Percentiles rank a stretch among this genome's conserved stretches.
phyloP scores from a whole-genome alignment of 2,888 invertebrate genomes.

The Heliconius ethilla region DNA sequence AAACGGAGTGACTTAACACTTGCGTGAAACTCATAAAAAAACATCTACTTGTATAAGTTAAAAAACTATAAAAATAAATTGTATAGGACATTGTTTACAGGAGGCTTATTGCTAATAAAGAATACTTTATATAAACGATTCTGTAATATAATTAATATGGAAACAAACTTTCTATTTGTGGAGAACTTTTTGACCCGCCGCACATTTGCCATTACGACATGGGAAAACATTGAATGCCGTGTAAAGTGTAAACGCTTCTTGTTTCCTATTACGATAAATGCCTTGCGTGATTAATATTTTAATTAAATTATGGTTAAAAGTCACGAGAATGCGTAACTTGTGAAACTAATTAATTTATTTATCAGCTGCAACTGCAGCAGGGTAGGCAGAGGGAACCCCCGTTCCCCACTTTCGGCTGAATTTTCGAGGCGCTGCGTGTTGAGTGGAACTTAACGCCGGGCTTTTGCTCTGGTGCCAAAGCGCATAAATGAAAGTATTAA shows the following conservation, averaged over 20 bases:
- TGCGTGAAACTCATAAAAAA: no score
- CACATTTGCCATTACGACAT: constrained; percentile 21
- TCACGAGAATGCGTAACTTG: constrained; percentile 19
- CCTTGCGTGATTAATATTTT: constrained; percentile 22
- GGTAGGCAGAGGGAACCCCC: no score
- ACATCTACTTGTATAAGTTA: no score
- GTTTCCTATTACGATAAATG: constrained; percentile 21
- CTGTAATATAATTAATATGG: constrained; percentile 5
- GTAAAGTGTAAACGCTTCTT: constrained; percentile 17
- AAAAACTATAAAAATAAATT: no score
- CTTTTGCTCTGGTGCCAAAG: no score
- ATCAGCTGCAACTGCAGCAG: no score
- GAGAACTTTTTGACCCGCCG: constrained; percentile 24
- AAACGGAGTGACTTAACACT: no score
- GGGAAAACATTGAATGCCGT: constrained; percentile 23
- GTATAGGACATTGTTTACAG: background rate
- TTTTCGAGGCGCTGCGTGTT: no score
- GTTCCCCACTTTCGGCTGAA: no score
- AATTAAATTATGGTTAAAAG: constrained; percentile 14
- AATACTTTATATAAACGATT: background rate
- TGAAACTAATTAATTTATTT: background rate
- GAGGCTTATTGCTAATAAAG: background rate
- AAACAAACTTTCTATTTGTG: constrained; percentile 1
- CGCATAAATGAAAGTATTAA: no score
- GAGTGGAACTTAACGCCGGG: no score